Conservation (phyloP, 2,888 invertebrate species). For the Eumacrocentrus americanus region DNA sequence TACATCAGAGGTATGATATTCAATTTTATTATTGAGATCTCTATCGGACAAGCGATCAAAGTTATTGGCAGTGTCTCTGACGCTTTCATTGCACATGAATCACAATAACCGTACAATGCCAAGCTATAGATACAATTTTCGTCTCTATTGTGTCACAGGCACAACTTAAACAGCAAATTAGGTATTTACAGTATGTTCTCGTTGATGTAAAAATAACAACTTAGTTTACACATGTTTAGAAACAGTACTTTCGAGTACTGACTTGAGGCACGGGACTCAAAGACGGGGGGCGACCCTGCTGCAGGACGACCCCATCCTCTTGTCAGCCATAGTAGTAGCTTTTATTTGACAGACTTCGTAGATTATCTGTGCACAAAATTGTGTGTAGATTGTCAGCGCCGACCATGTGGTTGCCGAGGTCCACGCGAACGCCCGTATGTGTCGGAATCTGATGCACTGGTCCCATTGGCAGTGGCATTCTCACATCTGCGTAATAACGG, state of each 20-base stretch:
- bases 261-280: constrained; percentile 59
- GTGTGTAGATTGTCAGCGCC: constrained; percentile 58
- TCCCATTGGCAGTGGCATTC: constrained; percentile 54
- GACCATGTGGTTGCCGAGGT: constrained; percentile 59
- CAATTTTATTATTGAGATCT: background rate
- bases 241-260: constrained; percentile 59
- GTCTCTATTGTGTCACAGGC: background rate
- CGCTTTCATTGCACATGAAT: too few species aligned
- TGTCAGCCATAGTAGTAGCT: constrained; percentile 77
- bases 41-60: too few species aligned
- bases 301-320: constrained; percentile 65
- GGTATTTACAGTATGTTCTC: constrained; percentile 16
- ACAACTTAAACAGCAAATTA: background rate
- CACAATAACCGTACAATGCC: background rate
- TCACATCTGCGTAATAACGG: constrained; percentile 53
- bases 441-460: constrained; percentile 43
- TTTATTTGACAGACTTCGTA: constrained; percentile 55
- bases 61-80: background rate
- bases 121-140: background rate
- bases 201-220: background rate
- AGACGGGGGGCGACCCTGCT: constrained; percentile 58
- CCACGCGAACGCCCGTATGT: constrained; percentile 53
- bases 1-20: background rate
- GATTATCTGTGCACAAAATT: constrained; percentile 56
- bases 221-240: constrained; percentile 41